These are phyloP conservation scores for human DNA, from an alignment of 2,113 vertebrate species.

Conservation along the genomic window GRCh38 chr2:18889501-18890000, in stretches of 20 bases:
- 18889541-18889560: slow-evolving; percentile 84
- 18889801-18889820: not conserved
- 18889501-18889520: slow-evolving; percentile 84
- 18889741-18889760: not conserved
- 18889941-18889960: not conserved
- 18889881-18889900: not conserved
- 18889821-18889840: not conserved
- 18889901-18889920: not conserved
- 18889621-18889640: slow-evolving; percentile 83
- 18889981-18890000: not conserved
- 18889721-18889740: slow-evolving; percentile 68
- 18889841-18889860: not conserved
- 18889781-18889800: not conserved
- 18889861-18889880: not conserved
- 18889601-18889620: slow-evolving; percentile 85
- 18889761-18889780: not conserved
- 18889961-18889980: not conserved
- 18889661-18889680: slow-evolving; percentile 76
- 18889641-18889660: slow-evolving; percentile 71
- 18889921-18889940: not conserved
- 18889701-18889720: slow-evolving; percentile 70
- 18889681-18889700: slow-evolving; percentile 77
- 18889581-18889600: slow-evolving; percentile 80
- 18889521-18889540: slow-evolving; percentile 83
- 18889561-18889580: slow-evolving; percentile 85